Conservation (phyloP, 1,140 invertebrate genomes). For the Macrobrachium nipponense region DNA sequence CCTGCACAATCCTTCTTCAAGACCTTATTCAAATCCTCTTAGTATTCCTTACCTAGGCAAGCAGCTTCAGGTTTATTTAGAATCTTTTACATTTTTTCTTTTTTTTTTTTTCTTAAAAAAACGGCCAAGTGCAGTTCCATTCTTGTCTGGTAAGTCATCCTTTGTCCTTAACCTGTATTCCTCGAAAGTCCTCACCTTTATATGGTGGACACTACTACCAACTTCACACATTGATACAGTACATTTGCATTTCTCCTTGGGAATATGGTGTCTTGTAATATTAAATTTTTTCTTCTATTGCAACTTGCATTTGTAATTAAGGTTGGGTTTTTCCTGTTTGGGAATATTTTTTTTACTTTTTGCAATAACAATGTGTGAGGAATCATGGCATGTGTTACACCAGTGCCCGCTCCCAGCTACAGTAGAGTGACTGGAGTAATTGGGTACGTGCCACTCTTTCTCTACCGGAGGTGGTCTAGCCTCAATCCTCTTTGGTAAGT, state of each 20-base stretch:
- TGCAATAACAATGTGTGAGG: constrained; percentile 12
- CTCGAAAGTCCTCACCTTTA: constrained; percentile 40
- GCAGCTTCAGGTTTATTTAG: constrained; percentile 25
- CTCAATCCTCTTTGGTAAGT: constrained; percentile 46
- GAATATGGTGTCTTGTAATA: too few relatives aligned
- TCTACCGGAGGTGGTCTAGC: constrained; percentile 18
- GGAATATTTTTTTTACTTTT: too few relatives aligned
- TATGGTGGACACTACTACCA: background rate
- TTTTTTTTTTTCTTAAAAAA: constrained; percentile 16
- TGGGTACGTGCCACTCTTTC: constrained; percentile 19
- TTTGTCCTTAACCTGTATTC: constrained; percentile 36
- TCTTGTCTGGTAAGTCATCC: constrained; percentile 40
- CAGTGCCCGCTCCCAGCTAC: constrained; percentile 27
- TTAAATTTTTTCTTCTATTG: background rate
- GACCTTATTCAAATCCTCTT: constrained; percentile 11
- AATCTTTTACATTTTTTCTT: constrained; percentile 7
- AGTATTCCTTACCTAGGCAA: constrained; percentile 39
- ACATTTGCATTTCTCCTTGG: background rate
- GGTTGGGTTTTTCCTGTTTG: background rate
- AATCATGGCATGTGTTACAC: constrained; percentile 20
- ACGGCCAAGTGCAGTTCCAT: constrained; percentile 48
- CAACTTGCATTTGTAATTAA: background rate
- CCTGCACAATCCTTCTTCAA: constrained; percentile 27
- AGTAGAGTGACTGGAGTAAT: constrained; percentile 10
- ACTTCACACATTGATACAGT: constrained; percentile 26